A percentile compares a stretch with the other conserved stretches of the same genome.
Evolutionary conservation across 53 echinoderm and acorn worm genomes (phyloP).

Genomic region (Paracentrotus lividus): DNA sequence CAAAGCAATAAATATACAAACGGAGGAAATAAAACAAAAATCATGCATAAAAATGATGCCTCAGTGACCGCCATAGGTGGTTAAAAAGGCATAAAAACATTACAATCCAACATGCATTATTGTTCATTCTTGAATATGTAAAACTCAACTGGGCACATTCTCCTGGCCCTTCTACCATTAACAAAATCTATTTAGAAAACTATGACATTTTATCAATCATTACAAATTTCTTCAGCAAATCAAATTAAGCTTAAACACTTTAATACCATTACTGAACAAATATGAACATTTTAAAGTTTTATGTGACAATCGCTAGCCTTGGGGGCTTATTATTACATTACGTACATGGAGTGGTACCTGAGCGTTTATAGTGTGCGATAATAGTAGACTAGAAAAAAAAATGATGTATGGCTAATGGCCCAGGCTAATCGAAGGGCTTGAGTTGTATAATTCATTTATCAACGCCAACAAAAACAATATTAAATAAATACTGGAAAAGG

Average conservation of each 20-base stretch:
- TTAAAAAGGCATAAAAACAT: conserved; percentile 18
- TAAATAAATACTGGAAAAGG: background rate
- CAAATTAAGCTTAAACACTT: background rate
- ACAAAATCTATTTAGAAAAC: background rate
- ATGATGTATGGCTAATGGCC: no score
- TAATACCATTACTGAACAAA: background rate
- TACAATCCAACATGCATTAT: conserved; percentile 32
- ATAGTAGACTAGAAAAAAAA: background rate
- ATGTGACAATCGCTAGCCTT: background rate
- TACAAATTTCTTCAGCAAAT: background rate
- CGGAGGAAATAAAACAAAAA: background rate
- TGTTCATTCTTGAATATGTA: background rate
- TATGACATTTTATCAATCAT: background rate
- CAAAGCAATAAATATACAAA: conserved; percentile 70
- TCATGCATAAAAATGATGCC: conserved; percentile 17
- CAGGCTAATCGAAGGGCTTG: conserved; percentile 19
- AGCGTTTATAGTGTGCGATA: conserved; percentile 33
- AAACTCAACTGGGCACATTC: background rate
- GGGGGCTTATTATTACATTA: background rate
- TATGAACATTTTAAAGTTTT: background rate
- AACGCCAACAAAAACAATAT: background rate
- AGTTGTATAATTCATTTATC: conserved; percentile 17
- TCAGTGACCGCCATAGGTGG: background rate
- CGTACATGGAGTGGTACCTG: conserved; percentile 6
- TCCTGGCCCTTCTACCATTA: background rate